Base-by-base conservation (phyloP, 2,888 invertebrate species). In the Agonum fuliginosum region DNA sequence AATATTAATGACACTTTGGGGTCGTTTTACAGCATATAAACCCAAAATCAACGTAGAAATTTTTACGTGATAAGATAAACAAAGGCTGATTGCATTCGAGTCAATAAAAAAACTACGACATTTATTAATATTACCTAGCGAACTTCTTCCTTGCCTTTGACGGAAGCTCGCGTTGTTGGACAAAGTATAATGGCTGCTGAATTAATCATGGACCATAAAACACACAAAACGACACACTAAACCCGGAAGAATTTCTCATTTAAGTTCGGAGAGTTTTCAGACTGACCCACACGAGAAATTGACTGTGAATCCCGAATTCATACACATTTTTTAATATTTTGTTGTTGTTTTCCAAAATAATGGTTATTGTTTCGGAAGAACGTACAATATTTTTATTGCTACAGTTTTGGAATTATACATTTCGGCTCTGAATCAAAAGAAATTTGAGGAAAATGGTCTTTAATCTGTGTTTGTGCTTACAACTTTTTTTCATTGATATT, bases 151-250 rank as follows among this genome's bases (percentile, higher is more conserved):
- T 6, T 54, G 34, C n/a, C 3, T 72, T 54, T 72, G 72, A 72
- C 37, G 37, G 58, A 72, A 54, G 37, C 72, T 20, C 46, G 34
- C 72, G 37, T 58, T 58, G 34, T 58, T 41, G 54, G 19, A 34
- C 19, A 41, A 41, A 37, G 37, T 54, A 54, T 72, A 72, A 72
- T 41, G 58, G 41, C 58, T 8, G 14, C 41, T 72, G 41, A 72
- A 72, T 72, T 72, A 72, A 72, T 37, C 72, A 72, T 72, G 58
- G 14, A 6, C 24, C 72, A 72, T 72, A 72, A 72, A 72, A 72
- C 72, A 72, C 54, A 72, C 72, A 72, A 58, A 72, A 72, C 72
- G 72, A 58, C 72, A 72, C 72, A 72, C 72, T 54, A 69, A 72
- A 41, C 22, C 58, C 37, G 58, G 54, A 72, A 72, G 72, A 72